A percentile compares a stretch with the other conserved stretches of the same genome.
phyloP scores from a whole-genome alignment of 1,140 invertebrate genomes.

The Drosophila seguyi region DNA sequence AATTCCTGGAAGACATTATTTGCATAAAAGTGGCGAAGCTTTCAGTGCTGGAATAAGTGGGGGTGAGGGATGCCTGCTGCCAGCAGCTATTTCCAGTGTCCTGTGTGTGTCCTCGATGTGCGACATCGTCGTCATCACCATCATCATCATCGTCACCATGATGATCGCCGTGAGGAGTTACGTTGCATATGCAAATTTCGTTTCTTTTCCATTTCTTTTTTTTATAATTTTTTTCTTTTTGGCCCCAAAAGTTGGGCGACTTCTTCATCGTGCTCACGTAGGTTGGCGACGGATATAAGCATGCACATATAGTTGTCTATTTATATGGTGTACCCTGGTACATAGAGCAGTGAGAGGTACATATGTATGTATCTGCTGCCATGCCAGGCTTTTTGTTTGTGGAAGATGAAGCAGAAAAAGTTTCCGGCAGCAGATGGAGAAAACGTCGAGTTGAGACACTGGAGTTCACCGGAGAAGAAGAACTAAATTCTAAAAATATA shows the following conservation, averaged over 20 bases:
- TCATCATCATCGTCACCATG: constrained; percentile 44
- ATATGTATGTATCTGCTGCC: constrained; percentile 31
- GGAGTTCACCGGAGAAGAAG: constrained; percentile 40
- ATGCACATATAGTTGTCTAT: constrained; percentile 23
- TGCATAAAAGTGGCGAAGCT: constrained; percentile 81
- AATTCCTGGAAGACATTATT: constrained; percentile 83
- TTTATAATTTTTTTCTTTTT: constrained; percentile 32
- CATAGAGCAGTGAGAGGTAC: neutral
- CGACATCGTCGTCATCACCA: constrained; percentile 37
- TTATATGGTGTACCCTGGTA: constrained; percentile 22
- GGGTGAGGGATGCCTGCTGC: constrained; percentile 4
- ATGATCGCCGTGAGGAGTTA: constrained; percentile 73
- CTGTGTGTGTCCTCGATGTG: constrained; percentile 58
- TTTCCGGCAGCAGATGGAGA: constrained; percentile 40
- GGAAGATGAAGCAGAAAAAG: constrained; percentile 78
- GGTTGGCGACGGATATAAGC: constrained; percentile 32
- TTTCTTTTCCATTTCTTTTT: constrained; percentile 40
- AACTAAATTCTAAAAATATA: constrained; percentile 81
- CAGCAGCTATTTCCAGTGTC: constrained; percentile 65
- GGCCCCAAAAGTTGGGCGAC: constrained; percentile 74
- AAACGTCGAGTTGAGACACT: constrained; percentile 20
- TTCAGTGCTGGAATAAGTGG: constrained; percentile 27
- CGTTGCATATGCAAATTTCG: constrained; percentile 78
- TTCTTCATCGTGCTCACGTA: constrained; percentile 62
- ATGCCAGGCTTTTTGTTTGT: constrained; percentile 49